A percentile compares a stretch with the other conserved stretches of the same genome.
These are phyloP conservation scores for Rhagologus leucostigma DNA, from an alignment of 2,113 vertebrate genomes.

Conservation along the genomic window DNA sequence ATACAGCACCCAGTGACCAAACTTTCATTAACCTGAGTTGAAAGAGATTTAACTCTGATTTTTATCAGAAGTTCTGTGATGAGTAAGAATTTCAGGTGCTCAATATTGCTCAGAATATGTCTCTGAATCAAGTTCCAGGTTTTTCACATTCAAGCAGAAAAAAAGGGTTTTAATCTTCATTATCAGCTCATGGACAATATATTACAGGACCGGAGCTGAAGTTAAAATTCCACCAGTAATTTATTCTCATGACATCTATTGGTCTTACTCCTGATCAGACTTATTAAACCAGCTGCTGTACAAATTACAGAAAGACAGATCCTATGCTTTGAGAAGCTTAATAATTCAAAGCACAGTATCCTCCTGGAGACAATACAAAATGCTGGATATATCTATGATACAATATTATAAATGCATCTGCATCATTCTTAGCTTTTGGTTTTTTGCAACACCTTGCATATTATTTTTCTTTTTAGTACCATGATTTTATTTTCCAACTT, in stretches of 20 bases:
- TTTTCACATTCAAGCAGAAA: not conserved
- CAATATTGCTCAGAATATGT: not conserved
- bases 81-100: not conserved
- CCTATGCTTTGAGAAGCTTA: not conserved
- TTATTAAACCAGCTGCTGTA: slow-evolving; percentile 13
- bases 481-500: not conserved
- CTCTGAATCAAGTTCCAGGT: not conserved
- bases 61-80: not conserved
- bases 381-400: not conserved
- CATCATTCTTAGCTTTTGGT: not conserved
- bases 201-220: not conserved
- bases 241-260: not conserved
- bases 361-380: not conserved
- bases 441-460: not conserved
- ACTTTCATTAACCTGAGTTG: not conserved
- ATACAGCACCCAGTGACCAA: not conserved
- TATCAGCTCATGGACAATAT: not conserved
- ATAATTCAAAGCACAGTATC: not conserved
- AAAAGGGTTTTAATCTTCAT: slow-evolving; percentile 45
- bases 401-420: not conserved
- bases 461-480: not conserved
- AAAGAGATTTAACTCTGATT: not conserved
- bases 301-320: slow-evolving; percentile 13
- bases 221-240: not conserved
- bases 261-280: not conserved